Evolutionary conservation across 2,797 vertebrate species (phyloP).

Genomic region (Cossypha heuglini): DNA sequence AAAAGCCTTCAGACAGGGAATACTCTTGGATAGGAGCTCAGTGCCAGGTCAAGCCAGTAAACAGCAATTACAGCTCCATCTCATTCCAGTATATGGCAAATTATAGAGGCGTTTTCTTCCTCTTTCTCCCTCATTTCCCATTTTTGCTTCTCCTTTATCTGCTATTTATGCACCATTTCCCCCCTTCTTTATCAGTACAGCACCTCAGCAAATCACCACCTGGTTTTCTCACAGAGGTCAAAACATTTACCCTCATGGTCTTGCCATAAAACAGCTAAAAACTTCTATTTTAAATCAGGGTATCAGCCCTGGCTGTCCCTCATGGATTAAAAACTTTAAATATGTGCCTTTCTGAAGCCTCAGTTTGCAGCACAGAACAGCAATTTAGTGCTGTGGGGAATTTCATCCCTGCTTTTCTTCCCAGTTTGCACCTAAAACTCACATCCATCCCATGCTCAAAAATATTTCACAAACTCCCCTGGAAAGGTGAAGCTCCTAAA

Average conservation of each 20-base stretch:
- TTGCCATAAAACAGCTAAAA: neutral
- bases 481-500: neutral
- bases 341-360: neutral
- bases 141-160: neutral
- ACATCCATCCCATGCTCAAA: neutral
- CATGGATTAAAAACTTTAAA: neutral
- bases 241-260: fast-evolving
- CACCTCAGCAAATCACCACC: neutral
- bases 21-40: neutral
- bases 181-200: neutral
- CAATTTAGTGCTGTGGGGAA: neutral
- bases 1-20: neutral
- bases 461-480: neutral
- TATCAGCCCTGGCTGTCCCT: neutral
- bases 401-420: neutral
- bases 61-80: neutral
- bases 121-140: neutral
- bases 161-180: neutral
- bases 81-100: neutral
- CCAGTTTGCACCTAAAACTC: neutral
- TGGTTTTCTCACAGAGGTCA: neutral
- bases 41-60: neutral
- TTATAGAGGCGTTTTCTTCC: neutral
- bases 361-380: neutral
- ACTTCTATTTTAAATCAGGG: neutral